Base-by-base conservation (phyloP, 2,113 vertebrate species). In the Neolamprologus modestus region DNA sequence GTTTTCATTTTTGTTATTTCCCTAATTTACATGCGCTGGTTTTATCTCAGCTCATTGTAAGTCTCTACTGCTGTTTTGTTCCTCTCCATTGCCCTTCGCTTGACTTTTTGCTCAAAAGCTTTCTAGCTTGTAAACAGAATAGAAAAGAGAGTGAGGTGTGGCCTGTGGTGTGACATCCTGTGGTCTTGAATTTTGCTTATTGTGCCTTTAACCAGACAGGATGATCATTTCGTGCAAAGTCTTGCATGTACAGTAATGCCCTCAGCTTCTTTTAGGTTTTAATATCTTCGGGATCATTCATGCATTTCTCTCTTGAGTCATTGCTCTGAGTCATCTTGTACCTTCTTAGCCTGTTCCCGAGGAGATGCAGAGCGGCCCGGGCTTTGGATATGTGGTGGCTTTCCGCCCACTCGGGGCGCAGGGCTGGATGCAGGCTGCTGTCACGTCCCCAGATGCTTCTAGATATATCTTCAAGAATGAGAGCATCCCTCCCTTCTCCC, bases 341-440 rank as follows among this genome's bases (percentile, higher is more conserved):
- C 71, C 78, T 93, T 80, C 73, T 83, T 81, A 99, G 98, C 98
- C 98, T 0, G 98, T 99, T 82, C 98, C 98, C 0, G 98, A 99
- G 94, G 98, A 99, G 89, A 94, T 98, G 84, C 98, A 99, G 95
- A 98, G 98, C 0, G 98, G 98, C 3, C 97, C 97, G 0, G 98
- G 98, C 82, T 99, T 99, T 1, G 98, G 98, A 7, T 99, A 99
- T 1, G 98, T 99, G 93, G 98, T 99, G 83, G 98, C 98, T 8
- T 99, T 99, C 95, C 97, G 98, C 53, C 98, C 98, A 19, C 92
- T 97, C 0, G 98, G 97, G 71, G 96, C 97, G 1, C 89, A 96
- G 66, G 97, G 97, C 82, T 99, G 98, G 98, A 99, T 99, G 98
- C 97, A 99, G 95, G 98, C 98, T 0, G 98, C 98, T 2, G 97